Percentiles rank a stretch among this genome's conserved stretches.
Conservation (phyloP, 2,888 invertebrate genomes). For the Linnaemya vulpina region DNA sequence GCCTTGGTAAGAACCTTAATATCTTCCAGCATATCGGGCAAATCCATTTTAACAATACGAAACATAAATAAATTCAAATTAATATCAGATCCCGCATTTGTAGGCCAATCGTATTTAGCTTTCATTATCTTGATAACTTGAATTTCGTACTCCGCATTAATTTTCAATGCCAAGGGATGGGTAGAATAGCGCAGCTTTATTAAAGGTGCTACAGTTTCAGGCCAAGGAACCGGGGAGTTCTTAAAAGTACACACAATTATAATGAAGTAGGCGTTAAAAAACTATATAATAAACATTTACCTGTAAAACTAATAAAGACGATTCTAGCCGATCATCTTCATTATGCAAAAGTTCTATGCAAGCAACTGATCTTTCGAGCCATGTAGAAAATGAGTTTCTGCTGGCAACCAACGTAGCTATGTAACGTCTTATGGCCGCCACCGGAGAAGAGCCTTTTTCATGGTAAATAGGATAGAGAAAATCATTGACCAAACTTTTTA, state of each 20-base stretch:
- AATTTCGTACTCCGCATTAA: conserved; percentile 81
- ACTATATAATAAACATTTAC: conserved; percentile 63
- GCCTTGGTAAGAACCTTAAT: conserved; percentile 79
- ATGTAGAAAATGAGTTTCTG: conserved; percentile 78
- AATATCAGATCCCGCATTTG: conserved; percentile 77
- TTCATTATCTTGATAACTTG: conserved; percentile 83
- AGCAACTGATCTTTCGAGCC: conserved; percentile 81
- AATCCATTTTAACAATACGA: conserved; percentile 80
- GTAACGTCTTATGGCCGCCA: conserved; percentile 79
- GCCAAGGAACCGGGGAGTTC: conserved; percentile 82
- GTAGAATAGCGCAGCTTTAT: conserved; percentile 80
- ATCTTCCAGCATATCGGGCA: conserved; percentile 82
- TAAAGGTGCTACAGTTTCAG: conserved; percentile 78
- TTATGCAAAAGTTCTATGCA: conserved; percentile 81
- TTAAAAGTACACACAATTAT: conserved; percentile 64
- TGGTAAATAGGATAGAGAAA: conserved; percentile 82
- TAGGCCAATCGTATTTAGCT: conserved; percentile 82
- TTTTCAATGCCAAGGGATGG: conserved; percentile 81
- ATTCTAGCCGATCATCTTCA: conserved; percentile 81
- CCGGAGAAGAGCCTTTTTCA: conserved; percentile 80
- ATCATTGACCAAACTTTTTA: conserved; percentile 80
- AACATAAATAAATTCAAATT: conserved; percentile 80
- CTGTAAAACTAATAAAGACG: conserved; percentile 79
- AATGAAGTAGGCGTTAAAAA: not conserved
- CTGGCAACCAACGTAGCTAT: conserved; percentile 79